Conservation (phyloP, 2,797 vertebrate species). For the Buceros bicornis region DNA sequence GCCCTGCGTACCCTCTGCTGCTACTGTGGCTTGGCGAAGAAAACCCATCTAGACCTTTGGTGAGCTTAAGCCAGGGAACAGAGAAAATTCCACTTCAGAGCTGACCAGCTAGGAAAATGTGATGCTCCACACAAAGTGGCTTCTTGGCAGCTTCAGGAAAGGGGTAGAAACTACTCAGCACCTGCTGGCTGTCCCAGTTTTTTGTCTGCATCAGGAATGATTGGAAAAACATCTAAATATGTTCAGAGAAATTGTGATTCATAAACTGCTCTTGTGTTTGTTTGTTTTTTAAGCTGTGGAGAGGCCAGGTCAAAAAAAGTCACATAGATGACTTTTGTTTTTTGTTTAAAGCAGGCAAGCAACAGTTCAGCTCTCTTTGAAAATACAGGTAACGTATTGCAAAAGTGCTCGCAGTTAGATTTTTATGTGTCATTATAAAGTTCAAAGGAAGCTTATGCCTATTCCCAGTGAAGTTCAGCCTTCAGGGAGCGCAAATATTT, state of each 20-base stretch:
- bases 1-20: constrained; percentile 48
- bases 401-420: neutral
- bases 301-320: neutral
- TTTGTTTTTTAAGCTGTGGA: constrained; percentile 41
- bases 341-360: constrained; percentile 7
- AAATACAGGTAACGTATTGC: constrained; percentile 6
- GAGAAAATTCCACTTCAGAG: constrained; percentile 68
- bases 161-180: constrained; percentile 42
- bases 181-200: constrained; percentile 49
- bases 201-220: constrained; percentile 12
- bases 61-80: constrained; percentile 50
- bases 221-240: constrained; percentile 57
- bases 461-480: neutral
- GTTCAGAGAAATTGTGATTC: constrained; percentile 63
- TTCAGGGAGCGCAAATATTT: neutral
- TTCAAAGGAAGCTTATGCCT: constrained; percentile 8
- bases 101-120: constrained; percentile 67
- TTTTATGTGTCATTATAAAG: constrained; percentile 10
- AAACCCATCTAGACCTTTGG: constrained; percentile 39
- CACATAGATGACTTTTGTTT: constrained; percentile 23
- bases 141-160: constrained; percentile 61
- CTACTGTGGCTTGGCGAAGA: constrained; percentile 52
- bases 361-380: neutral
- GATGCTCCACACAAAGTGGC: constrained; percentile 41
- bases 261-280: constrained; percentile 41